Base-by-base conservation (phyloP, 2,888 invertebrate species). In the Penaeus monodon region DNA sequence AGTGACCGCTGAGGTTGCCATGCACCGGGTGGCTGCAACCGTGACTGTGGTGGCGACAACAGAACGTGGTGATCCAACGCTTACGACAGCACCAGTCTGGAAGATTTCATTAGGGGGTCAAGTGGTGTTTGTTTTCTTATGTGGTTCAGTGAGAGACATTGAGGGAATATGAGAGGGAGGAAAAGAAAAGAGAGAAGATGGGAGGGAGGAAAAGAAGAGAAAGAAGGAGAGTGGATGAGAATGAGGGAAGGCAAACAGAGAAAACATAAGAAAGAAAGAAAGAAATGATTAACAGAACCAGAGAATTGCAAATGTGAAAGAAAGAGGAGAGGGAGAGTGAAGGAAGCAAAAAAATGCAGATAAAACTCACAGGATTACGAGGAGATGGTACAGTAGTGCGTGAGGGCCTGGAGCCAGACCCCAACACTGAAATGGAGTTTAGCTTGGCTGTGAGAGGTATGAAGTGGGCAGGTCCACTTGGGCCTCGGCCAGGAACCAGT, bases 381-480 rank as follows among this genome's bases (percentile, higher is more conserved):
- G 84, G 29, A 63, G 78, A 17, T 57, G 84, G 78, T 27, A 85
- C 85, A 65, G 85, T 65, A 29, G 80, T 27, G 6, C 81, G 77
- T 57, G 77, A 38, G 4, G 86, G 68, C 27, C 86, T 77, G 27
- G 86, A 27, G 2, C 82, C 82, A 49, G 85, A 81, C n/a, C 85
- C 85, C 57, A 86, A 27, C 2, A 86, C 82, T 27, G 86, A 86
- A 57, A 86, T 80, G 33, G 85, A 81, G 66, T 85, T 85, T 10
- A 85, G 77, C 49, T 86, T 86, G 63, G 86, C 78, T 17, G 78
- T 73, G n/a, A 86, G 78, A 20, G 86, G 86, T n/a, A 86, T 86
- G 49, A 86, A 86, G 65, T 86, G 86, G 24, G 86, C 76, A n/a
- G 82, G 76, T 27, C 70, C 70, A 27, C 57, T 76, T 22, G 82